phyloP scores from a whole-genome alignment of 1,140 invertebrate genomes.

The Leptinotarsa undecemlineata region DNA sequence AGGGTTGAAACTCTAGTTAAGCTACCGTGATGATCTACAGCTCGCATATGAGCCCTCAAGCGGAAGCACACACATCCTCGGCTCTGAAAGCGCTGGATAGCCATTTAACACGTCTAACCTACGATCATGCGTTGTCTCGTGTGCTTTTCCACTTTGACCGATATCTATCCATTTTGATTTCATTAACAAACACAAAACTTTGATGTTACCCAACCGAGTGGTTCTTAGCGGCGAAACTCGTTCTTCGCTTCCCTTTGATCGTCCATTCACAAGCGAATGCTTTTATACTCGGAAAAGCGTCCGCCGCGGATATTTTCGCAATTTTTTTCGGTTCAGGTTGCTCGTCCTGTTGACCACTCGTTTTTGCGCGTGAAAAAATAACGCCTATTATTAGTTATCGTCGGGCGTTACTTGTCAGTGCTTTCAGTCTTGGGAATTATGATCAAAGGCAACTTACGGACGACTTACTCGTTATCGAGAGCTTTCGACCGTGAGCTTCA shows the following conservation, averaged over 20 bases:
- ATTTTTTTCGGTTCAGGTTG: neutral
- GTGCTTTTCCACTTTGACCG: neutral
- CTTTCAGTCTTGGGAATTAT: neutral
- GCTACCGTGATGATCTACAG: neutral
- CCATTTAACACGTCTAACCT: neutral
- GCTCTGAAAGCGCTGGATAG: neutral
- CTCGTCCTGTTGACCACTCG: neutral
- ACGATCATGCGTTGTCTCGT: neutral
- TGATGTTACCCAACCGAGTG: neutral
- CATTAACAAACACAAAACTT: conserved; percentile 3
- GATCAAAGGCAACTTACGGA: neutral
- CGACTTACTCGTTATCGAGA: neutral
- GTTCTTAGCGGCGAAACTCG: neutral
- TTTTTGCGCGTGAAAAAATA: neutral
- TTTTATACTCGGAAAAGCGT: neutral
- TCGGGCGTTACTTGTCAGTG: neutral
- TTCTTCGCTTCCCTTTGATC: neutral
- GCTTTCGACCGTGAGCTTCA: neutral
- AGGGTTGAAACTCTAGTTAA: neutral
- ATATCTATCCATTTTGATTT: neutral
- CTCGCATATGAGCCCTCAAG: neutral
- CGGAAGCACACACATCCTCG: conserved; percentile 2
- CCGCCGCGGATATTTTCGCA: neutral
- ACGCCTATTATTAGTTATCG: neutral
- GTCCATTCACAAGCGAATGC: neutral